Conservation (phyloP, 2,113 vertebrate genomes). For the Ailuropoda melanoleuca region DNA sequence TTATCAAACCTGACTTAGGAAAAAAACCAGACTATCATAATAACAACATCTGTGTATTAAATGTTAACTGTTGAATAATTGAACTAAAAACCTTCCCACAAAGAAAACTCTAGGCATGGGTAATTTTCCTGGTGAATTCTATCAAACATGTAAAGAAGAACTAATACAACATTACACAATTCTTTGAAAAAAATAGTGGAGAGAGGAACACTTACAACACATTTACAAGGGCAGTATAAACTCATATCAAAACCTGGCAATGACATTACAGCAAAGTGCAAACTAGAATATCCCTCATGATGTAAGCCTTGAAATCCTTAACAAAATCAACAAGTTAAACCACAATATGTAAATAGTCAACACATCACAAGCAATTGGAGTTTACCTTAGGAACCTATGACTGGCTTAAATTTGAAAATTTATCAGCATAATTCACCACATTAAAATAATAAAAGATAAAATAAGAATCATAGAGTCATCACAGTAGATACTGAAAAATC, state of each 20-base stretch:
- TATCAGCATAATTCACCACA: background rate
- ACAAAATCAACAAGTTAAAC: background rate
- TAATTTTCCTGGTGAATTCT: background rate
- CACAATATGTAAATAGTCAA: background rate
- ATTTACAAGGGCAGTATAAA: background rate
- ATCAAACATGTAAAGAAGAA: background rate
- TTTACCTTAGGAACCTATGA: background rate
- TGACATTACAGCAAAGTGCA: background rate
- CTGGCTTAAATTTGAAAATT: background rate
- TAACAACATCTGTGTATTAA: background rate
- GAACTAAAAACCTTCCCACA: background rate
- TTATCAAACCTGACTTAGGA: background rate
- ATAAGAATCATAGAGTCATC: background rate
- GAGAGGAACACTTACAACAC: background rate
- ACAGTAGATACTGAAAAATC: background rate
- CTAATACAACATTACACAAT: background rate
- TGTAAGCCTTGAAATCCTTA: background rate
- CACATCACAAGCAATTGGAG: background rate
- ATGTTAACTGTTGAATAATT: background rate
- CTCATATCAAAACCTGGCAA: background rate
- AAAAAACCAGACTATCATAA: background rate
- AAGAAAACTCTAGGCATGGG: background rate
- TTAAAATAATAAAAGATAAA: background rate
- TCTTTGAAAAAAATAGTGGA: conserved; percentile 25
- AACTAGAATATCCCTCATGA: background rate